phyloP scores from a whole-genome alignment of 2,113 vertebrate species.

The Tamias sibiricus region DNA sequence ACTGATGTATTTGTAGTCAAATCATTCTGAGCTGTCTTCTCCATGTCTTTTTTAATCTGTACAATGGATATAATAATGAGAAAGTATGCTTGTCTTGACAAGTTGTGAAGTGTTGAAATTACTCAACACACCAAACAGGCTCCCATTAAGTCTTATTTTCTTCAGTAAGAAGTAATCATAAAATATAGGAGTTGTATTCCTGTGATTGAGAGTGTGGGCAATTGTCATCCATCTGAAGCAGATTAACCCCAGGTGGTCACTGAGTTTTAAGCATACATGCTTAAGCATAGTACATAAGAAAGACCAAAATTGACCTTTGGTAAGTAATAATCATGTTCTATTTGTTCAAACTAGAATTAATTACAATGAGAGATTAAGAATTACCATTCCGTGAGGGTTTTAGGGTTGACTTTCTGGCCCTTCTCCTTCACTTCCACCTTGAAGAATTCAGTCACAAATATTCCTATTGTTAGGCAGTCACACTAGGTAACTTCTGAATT shows the following conservation, averaged over 20 bases:
- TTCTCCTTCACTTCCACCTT: background rate
- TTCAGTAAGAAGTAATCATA: conserved; percentile 39
- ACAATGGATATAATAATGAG: background rate
- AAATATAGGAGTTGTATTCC: conserved; percentile 19
- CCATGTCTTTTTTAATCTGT: background rate
- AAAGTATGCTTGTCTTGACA: background rate
- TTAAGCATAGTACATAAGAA: background rate
- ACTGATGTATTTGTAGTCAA: conserved; percentile 4
- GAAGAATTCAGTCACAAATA: background rate
- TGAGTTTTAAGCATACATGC: background rate
- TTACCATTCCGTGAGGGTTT: conserved; percentile 12
- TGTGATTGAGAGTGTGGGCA: background rate
- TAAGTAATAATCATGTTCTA: background rate
- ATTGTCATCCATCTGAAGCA: background rate
- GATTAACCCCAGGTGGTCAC: background rate
- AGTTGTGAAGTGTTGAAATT: background rate
- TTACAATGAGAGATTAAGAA: conserved; percentile 20
- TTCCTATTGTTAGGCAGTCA: background rate
- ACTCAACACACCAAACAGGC: background rate
- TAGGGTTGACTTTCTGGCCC: background rate
- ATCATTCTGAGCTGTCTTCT: background rate
- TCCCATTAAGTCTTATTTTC: background rate
- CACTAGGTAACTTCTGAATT: background rate
- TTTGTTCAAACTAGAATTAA: conserved; percentile 49
- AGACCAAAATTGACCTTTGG: background rate